These are phyloP conservation scores for Lordiphosa clarofinis DNA, from an alignment of 1,140 invertebrate genomes.

Conservation along the genomic window DNA sequence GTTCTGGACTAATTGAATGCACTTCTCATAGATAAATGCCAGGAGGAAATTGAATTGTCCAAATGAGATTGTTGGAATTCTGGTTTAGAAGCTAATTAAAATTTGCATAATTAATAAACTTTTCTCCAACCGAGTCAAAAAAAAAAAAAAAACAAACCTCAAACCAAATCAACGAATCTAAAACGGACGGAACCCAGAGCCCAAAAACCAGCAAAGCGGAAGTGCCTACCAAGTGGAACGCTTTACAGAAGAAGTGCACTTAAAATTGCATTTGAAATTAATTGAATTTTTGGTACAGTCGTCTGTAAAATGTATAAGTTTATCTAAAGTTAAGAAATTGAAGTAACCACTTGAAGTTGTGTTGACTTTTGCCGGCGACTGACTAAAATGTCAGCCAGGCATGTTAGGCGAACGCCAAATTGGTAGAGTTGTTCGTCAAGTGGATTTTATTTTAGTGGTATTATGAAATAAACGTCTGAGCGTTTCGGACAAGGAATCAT, in stretches of 20 bases:
- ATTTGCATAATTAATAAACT: conserved; percentile 66
- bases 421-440: too few species aligned
- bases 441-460: too few species aligned
- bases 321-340: too few species aligned
- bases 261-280: conserved; percentile 72
- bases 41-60: conserved; percentile 53
- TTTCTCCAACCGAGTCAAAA: conserved; percentile 24
- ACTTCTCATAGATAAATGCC: conserved; percentile 39
- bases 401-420: too few species aligned
- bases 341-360: too few species aligned
- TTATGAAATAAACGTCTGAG: too few species aligned
- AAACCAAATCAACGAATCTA: conserved; percentile 9
- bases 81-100: conserved; percentile 51
- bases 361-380: too few species aligned
- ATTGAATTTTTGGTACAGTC: conserved; percentile 47
- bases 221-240: conserved; percentile 57
- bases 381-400: too few species aligned
- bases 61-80: conserved; percentile 30
- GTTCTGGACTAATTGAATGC: conserved; percentile 62
- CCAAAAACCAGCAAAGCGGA: conserved; percentile 33
- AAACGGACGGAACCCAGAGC: neutral
- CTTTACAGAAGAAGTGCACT: conserved; percentile 59
- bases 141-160: conserved; percentile 2
- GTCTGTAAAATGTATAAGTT: too few species aligned
- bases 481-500: too few species aligned